Evolutionary conservation across 1,140 invertebrate species (phyloP).

Genomic region (Megalonaias nervosa): DNA sequence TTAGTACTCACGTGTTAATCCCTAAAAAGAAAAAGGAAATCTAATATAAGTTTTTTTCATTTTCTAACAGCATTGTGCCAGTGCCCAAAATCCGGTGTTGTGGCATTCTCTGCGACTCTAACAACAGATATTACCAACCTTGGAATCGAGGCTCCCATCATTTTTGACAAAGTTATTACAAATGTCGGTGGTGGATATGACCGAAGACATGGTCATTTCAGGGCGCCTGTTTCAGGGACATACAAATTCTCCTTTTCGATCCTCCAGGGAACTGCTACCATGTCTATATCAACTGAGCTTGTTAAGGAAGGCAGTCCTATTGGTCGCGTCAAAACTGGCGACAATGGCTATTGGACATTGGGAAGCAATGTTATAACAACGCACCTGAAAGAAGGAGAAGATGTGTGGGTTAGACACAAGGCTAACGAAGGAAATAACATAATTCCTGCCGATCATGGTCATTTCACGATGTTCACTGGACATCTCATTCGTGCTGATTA

Average conservation of each 20-base stretch:
- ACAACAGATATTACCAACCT: slow-evolving; percentile 20
- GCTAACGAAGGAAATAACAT: slow-evolving; percentile 1
- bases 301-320: slow-evolving; percentile 15
- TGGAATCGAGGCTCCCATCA: slow-evolving; percentile 7
- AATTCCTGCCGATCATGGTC: slow-evolving; percentile 2
- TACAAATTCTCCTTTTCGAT: slow-evolving; percentile 29
- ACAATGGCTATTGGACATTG: slow-evolving; percentile 17
- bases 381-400: slow-evolving; percentile 20
- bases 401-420: slow-evolving; percentile 25
- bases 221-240: slow-evolving; percentile 27
- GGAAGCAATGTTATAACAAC: slow-evolving; percentile 25
- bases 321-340: slow-evolving; percentile 20
- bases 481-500: slow-evolving; percentile 1
- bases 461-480: slow-evolving; percentile 26
- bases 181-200: slow-evolving; percentile 21
- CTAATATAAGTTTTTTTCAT: background rate
- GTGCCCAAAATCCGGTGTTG: slow-evolving; percentile 17
- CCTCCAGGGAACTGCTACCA: slow-evolving; percentile 16
- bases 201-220: slow-evolving; percentile 13
- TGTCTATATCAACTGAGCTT: slow-evolving; percentile 19
- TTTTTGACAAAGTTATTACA: slow-evolving; percentile 27
- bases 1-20: background rate
- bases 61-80: slow-evolving; percentile 18
- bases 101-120: slow-evolving; percentile 23
- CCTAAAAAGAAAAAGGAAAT: background rate